Evolutionary conservation across 2,797 vertebrate species (phyloP).

Genomic region (Hozukius guyotensis): DNA sequence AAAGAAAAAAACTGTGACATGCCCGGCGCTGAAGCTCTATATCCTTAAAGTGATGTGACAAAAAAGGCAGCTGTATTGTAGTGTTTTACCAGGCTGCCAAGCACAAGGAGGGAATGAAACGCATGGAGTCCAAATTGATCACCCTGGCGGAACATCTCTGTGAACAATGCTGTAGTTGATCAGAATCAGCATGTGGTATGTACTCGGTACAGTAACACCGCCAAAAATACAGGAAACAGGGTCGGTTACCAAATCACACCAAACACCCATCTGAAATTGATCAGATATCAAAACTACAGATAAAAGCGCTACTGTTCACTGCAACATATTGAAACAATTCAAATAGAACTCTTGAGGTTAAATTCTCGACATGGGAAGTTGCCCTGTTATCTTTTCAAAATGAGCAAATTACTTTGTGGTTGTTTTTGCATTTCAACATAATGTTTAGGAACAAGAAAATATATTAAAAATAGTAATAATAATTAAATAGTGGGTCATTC

Average conservation of each 20-base stretch:
- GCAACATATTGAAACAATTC: background rate
- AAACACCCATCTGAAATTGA: background rate
- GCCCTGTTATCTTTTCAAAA: background rate
- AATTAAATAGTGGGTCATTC: background rate
- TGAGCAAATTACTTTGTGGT: background rate
- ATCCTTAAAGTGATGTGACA: background rate
- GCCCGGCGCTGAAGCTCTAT: background rate
- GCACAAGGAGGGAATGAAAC: background rate
- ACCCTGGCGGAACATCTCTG: background rate
- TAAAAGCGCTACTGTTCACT: background rate
- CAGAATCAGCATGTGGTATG: background rate
- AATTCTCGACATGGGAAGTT: background rate
- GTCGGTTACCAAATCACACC: background rate
- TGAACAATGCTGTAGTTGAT: background rate
- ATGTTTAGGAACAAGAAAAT: background rate
- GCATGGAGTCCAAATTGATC: background rate
- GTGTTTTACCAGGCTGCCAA: background rate
- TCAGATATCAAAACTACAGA: background rate
- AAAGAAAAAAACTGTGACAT: background rate
- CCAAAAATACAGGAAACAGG: background rate
- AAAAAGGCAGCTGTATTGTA: background rate
- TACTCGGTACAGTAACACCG: background rate
- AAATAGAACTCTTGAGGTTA: background rate
- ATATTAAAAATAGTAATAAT: background rate
- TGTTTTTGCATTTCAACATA: background rate